Percentiles rank a stretch among this genome's conserved stretches.
phyloP scores from a whole-genome alignment of 2,888 invertebrate genomes.

The Eupithecia centaureata region DNA sequence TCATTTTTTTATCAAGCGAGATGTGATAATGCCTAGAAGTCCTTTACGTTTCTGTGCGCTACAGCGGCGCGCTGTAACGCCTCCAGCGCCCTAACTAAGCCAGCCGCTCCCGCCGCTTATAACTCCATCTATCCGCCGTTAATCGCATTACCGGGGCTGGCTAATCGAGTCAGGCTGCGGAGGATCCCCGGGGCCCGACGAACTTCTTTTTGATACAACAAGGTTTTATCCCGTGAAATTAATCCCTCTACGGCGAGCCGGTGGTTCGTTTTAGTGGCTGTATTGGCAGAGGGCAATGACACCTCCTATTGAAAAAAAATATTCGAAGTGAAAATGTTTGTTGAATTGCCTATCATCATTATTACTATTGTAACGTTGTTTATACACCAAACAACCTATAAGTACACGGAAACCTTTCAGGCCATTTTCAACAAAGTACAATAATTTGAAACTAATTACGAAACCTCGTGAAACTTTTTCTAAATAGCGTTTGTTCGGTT shows the following conservation, averaged over 20 bases:
- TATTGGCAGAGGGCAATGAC: background rate
- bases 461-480: too few species aligned
- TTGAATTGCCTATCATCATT: too few species aligned
- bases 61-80: background rate
- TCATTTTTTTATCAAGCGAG: background rate
- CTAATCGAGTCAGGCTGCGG: conserved; percentile 22
- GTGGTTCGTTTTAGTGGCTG: background rate
- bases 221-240: conserved; percentile 5
- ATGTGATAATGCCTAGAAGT: background rate
- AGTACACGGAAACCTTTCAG: too few species aligned
- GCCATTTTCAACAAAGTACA: too few species aligned
- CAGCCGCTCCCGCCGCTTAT: conserved; percentile 12
- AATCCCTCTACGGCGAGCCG: background rate
- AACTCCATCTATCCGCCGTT: conserved; percentile 20
- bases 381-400: too few species aligned
- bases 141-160: conserved; percentile 17
- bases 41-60: too few species aligned
- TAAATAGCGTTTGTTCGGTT: too few species aligned
- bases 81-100: background rate
- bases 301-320: too few species aligned
- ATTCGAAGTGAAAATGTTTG: too few species aligned
- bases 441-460: too few species aligned
- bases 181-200: background rate
- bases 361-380: too few species aligned
- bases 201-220: conserved; percentile 14